phyloP scores from a whole-genome alignment of 2,888 invertebrate genomes.

The Hydropsyche betteni region DNA sequence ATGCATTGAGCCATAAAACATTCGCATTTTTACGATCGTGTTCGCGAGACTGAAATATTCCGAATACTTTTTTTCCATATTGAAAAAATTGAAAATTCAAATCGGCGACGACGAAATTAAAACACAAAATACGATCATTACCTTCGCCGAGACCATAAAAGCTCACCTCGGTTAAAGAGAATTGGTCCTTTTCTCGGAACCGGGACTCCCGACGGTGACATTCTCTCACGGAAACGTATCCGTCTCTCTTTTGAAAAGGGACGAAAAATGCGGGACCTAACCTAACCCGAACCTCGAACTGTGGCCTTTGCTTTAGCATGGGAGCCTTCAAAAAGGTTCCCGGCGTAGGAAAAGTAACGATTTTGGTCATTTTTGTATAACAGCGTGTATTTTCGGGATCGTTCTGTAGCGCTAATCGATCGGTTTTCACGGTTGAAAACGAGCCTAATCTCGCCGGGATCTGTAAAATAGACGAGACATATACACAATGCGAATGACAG shows the following conservation, averaged over 20 bases:
- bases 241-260: background rate
- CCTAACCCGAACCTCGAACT: constrained; percentile 45
- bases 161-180: background rate
- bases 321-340: constrained; percentile 20
- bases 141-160: background rate
- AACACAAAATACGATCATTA: background rate
- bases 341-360: constrained; percentile 20
- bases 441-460: background rate
- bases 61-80: too few relatives aligned
- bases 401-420: constrained; percentile 24
- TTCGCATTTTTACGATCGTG: too few relatives aligned
- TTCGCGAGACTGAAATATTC: too few relatives aligned
- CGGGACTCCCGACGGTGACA: constrained; percentile 36
- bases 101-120: too few relatives aligned
- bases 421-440: background rate
- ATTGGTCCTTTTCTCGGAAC: constrained; percentile 11
- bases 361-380: too few relatives aligned
- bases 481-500: constrained; percentile 35
- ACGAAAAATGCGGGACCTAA: constrained; percentile 17
- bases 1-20: background rate
- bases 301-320: constrained; percentile 26
- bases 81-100: too few relatives aligned
- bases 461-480: constrained; percentile 11
- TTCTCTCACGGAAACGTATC: constrained; percentile 48
- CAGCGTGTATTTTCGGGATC: too few relatives aligned